phyloP scores from a whole-genome alignment of 2,888 invertebrate species.

The Buathra laborator region DNA sequence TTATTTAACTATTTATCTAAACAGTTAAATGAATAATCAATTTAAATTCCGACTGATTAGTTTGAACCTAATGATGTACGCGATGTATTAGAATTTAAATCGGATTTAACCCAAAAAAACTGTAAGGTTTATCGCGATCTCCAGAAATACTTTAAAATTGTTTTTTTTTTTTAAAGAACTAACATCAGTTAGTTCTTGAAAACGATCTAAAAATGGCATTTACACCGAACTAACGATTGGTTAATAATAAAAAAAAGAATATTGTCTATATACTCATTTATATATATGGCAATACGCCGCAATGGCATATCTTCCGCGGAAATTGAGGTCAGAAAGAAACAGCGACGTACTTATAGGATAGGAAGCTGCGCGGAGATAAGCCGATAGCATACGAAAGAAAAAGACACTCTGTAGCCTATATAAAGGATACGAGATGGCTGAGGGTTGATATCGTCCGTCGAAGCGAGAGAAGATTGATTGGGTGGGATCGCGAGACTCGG shows the following conservation, averaged over 20 bases:
- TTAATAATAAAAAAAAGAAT: not conserved
- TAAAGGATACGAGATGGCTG: constrained; percentile 4
- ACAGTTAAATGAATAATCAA: too few species aligned
- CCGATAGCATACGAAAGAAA: not conserved
- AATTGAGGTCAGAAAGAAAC: constrained; percentile 34
- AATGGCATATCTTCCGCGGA: not conserved
- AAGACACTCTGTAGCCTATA: constrained; percentile 20
- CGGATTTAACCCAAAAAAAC: not conserved
- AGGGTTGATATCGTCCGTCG: constrained; percentile 48
- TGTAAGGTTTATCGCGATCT: too few species aligned
- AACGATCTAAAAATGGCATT: too few species aligned
- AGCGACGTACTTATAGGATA: not conserved
- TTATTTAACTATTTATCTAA: too few species aligned
- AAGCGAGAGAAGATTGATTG: constrained; percentile 68
- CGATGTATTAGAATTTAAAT: not conserved
- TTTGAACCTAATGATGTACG: not conserved
- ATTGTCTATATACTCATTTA: not conserved
- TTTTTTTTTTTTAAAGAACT: too few species aligned
- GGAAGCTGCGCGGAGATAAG: constrained; percentile 2
- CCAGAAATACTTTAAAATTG: too few species aligned
- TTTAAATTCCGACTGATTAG: not conserved
- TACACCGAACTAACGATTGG: not conserved
- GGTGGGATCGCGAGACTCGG: constrained; percentile 47
- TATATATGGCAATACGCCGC: too few species aligned
- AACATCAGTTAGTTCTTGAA: too few species aligned